A percentile compares a stretch with the other conserved stretches of the same genome.
phyloP scores from a whole-genome alignment of 2,888 invertebrate species.

The Lacanobia oleracea region DNA sequence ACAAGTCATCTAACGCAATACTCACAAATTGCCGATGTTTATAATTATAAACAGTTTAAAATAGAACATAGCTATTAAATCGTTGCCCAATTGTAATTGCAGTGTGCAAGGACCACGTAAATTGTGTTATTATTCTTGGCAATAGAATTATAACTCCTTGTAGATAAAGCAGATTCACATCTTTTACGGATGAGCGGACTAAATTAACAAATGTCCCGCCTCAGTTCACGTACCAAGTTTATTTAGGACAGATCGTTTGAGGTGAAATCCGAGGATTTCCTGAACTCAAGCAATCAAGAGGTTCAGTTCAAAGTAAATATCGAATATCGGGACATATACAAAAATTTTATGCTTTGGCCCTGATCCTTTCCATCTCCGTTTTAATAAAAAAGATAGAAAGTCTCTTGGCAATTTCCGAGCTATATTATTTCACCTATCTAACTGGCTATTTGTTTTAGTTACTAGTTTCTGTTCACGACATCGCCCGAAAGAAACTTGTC shows the following conservation, averaged over 20 bases:
- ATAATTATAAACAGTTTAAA: conserved; percentile 35
- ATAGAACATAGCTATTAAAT: conserved; percentile 39
- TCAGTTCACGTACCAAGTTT: conserved; percentile 27
- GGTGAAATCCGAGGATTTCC: conserved; percentile 4
- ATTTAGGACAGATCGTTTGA: conserved; percentile 32
- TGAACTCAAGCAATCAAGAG: conserved; percentile 1
- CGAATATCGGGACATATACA: neutral
- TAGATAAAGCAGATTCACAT: neutral
- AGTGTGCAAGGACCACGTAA: neutral
- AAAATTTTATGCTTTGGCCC: neutral
- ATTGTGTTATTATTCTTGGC: neutral
- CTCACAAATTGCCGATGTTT: conserved; percentile 14
- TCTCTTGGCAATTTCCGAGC: no score
- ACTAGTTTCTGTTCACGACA: neutral
- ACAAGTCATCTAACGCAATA: conserved; percentile 20
- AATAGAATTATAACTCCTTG: neutral
- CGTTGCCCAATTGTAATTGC: conserved; percentile 39
- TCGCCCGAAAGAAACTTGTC: no score
- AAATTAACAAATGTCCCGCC: conserved; percentile 2
- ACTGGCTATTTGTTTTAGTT: neutral
- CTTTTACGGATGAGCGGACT: conserved; percentile 8
- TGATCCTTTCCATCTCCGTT: neutral
- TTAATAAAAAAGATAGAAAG: neutral
- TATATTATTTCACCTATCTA: neutral
- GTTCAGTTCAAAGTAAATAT: conserved; percentile 17